phyloP scores from a whole-genome alignment of 2,888 invertebrate genomes.

The Nymphalis polychloros region DNA sequence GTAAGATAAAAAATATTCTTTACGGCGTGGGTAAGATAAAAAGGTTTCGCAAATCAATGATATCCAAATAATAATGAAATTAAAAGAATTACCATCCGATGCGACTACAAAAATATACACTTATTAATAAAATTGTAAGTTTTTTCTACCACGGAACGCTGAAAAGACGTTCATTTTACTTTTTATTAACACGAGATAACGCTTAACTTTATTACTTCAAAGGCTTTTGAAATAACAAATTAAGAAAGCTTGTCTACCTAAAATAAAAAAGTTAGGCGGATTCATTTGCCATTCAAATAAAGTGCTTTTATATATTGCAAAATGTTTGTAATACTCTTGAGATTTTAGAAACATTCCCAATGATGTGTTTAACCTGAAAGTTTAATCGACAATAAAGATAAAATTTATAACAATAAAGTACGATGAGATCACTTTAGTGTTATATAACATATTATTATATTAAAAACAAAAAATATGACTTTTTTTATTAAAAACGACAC shows the following conservation, averaged over 20 bases:
- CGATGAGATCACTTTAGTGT: no score
- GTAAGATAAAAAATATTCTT: no score
- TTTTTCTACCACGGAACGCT: background rate
- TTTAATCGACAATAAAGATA: no score
- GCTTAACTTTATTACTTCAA: constrained; percentile 4
- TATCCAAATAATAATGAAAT: no score
- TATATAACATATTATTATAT: no score
- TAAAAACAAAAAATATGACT: no score
- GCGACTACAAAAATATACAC: background rate
- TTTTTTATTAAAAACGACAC: no score
- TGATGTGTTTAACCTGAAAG: no score
- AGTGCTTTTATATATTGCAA: background rate
- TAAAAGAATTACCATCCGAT: background rate
- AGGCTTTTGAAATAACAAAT: background rate
- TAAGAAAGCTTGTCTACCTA: constrained; percentile 1
- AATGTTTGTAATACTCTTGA: background rate
- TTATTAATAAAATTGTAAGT: background rate
- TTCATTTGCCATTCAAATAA: background rate
- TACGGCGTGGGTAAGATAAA: no score
- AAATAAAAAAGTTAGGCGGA: background rate
- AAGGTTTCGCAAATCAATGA: no score
- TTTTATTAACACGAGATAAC: constrained; percentile 4
- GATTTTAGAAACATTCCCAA: background rate
- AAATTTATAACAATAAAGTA: no score
- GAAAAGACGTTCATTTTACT: background rate